Percentiles rank a stretch among this genome's conserved stretches.
phyloP scores from a whole-genome alignment of 2,888 invertebrate species.

The Himalopsyche tibetana region DNA sequence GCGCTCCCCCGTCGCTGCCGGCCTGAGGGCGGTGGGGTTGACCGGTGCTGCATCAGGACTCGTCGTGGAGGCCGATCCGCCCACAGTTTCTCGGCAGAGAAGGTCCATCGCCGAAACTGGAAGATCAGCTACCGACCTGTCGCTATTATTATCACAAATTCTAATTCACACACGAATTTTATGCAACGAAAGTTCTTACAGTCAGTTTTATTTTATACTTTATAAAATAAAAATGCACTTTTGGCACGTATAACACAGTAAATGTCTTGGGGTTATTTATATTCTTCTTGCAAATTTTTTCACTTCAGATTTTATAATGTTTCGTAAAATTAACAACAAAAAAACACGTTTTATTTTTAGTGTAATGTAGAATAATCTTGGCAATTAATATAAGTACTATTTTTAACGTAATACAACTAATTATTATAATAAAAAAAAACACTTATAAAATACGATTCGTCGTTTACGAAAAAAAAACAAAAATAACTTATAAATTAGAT shows the following conservation, averaged over 20 bases:
- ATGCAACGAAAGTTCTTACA: background rate
- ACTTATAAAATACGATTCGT: conserved; percentile 11
- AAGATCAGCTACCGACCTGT: background rate
- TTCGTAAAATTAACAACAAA: background rate
- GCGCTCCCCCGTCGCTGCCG: conserved; percentile 66
- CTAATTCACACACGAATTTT: conserved; percentile 1
- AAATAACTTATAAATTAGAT: conserved; percentile 23
- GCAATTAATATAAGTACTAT: conserved; percentile 27
- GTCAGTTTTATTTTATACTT: conserved; percentile 1
- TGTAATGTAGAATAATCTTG: background rate
- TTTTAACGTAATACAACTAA: conserved; percentile 1
- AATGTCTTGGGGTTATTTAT: background rate
- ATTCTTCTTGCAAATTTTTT: background rate
- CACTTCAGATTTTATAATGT: background rate
- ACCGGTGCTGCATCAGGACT: conserved; percentile 57
- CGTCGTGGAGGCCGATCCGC: conserved; percentile 64
- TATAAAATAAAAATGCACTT: conserved; percentile 56
- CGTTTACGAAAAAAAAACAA: conserved; percentile 29
- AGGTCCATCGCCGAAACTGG: conserved; percentile 73
- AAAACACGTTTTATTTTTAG: conserved; percentile 12
- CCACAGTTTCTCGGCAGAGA: conserved; percentile 79
- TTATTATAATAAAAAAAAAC: conserved; percentile 32
- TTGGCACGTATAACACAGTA: conserved; percentile 55
- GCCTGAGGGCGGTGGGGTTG: conserved; percentile 50
- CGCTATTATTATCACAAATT: conserved; percentile 18